Percentiles rank a stretch among this genome's conserved stretches.
Conservation (phyloP, 2,113 vertebrate genomes). For the Catharus minimus region DNA sequence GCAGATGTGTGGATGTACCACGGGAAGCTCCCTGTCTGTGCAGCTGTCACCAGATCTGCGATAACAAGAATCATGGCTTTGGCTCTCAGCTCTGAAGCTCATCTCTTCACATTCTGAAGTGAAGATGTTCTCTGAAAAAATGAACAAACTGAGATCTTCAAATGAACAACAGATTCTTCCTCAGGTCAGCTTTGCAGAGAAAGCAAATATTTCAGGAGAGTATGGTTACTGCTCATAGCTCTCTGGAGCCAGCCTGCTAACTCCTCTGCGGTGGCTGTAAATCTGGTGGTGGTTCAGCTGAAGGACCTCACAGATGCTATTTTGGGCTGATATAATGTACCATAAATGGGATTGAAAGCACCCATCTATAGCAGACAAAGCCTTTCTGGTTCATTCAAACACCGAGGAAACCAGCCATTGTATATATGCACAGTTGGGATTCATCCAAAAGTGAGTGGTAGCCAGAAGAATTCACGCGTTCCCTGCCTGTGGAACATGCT, state of each 20-base stretch:
- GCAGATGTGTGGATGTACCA: not conserved
- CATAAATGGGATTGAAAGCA: conserved; percentile 55
- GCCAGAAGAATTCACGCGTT: conserved; percentile 28
- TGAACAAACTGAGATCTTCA: conserved; percentile 6
- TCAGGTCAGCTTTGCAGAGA: conserved; percentile 46
- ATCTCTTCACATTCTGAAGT: not conserved
- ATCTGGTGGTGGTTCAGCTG: conserved; percentile 33
- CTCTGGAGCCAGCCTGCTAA: conserved; percentile 58
- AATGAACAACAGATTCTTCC: conserved; percentile 43
- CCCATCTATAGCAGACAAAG: conserved; percentile 37
- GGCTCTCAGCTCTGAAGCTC: not conserved
- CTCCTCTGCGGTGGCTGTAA: conserved; percentile 44
- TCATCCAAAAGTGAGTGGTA: conserved; percentile 42
- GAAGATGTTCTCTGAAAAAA: conserved; percentile 34
- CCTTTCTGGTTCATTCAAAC: conserved; percentile 44
- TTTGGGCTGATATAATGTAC: conserved; percentile 41
- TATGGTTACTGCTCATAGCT: conserved; percentile 21
- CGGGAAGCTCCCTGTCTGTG: not conserved
- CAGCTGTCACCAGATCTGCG: not conserved
- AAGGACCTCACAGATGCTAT: conserved; percentile 30
- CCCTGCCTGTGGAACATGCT: conserved; percentile 20
- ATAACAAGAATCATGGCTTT: not conserved
- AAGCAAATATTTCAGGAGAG: conserved; percentile 60
- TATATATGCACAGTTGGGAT: conserved; percentile 23
- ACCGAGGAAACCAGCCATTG: not conserved